These are phyloP conservation scores for Felis chaus DNA, from an alignment of 2,113 vertebrate species.

Conservation along the genomic window DNA sequence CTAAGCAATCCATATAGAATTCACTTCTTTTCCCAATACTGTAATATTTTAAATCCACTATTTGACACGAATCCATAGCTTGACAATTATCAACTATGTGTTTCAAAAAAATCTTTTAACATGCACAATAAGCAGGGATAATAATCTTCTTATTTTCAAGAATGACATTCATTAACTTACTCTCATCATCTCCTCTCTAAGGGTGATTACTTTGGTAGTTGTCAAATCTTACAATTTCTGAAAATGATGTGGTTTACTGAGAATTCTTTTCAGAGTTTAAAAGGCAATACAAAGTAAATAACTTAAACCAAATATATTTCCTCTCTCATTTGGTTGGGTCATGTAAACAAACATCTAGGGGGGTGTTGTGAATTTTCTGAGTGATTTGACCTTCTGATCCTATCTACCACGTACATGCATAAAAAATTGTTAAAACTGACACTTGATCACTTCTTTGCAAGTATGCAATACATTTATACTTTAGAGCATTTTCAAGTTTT, in stretches of 20 bases:
- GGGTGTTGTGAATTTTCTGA: slow-evolving; percentile 1
- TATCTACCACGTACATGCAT: neutral
- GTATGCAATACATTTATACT: slow-evolving; percentile 37
- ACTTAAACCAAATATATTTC: slow-evolving; percentile 39
- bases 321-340: slow-evolving; percentile 29
- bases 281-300: slow-evolving; percentile 52
- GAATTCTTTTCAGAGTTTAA: neutral
- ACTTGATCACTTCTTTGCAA: slow-evolving; percentile 38
- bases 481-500: slow-evolving; percentile 63
- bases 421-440: slow-evolving; percentile 32
- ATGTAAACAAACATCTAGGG: slow-evolving; percentile 41
- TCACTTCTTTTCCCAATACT: neutral
- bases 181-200: neutral
- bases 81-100: slow-evolving; percentile 8
- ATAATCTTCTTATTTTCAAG: slow-evolving; percentile 18
- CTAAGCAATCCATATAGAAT: neutral
- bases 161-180: slow-evolving; percentile 56
- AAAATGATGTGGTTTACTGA: slow-evolving; percentile 57
- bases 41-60: slow-evolving; percentile 28
- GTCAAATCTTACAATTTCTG: slow-evolving; percentile 34
- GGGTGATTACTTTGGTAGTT: slow-evolving; percentile 44
- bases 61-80: neutral
- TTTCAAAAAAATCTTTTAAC: slow-evolving; percentile 47
- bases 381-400: neutral
- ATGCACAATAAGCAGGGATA: neutral